A percentile compares a stretch with the other conserved stretches of the same genome.
Evolutionary conservation across 2,797 vertebrate species (phyloP).

Genomic region (Lepilemur septentrionalis): DNA sequence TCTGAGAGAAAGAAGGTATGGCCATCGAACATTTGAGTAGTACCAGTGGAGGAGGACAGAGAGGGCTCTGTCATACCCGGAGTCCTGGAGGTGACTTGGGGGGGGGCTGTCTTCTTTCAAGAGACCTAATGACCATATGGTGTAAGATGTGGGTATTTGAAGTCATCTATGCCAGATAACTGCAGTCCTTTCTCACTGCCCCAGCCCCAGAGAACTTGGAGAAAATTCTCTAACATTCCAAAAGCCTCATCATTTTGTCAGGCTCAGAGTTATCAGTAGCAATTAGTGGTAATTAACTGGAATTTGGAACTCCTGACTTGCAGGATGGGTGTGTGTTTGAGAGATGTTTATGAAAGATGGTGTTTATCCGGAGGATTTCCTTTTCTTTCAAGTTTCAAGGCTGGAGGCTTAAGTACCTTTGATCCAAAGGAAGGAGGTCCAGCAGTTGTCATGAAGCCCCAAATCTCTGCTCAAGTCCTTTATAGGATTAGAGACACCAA

Average conservation of each 20-base stretch:
- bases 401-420: constrained; percentile 61
- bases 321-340: constrained; percentile 70
- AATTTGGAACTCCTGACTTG: constrained; percentile 54
- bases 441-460: constrained; percentile 32
- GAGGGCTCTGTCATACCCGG: not conserved
- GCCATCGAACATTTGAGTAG: not conserved
- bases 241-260: not conserved
- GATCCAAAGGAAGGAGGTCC: constrained; percentile 65
- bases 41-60: not conserved
- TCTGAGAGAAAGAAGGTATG: not conserved
- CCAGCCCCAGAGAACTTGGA: not conserved
- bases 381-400: constrained; percentile 69
- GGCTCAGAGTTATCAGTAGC: constrained; percentile 5
- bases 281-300: constrained; percentile 64
- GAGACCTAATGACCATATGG: not conserved
- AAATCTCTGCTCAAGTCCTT: constrained; percentile 37
- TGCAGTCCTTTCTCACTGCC: not conserved
- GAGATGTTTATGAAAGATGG: constrained; percentile 70
- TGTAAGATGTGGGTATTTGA: not conserved
- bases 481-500: not conserved
- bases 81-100: not conserved
- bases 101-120: not conserved
- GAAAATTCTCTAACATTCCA: not conserved
- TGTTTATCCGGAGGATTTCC: constrained; percentile 77
- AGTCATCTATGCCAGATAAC: not conserved